Evolutionary conservation across 1,140 invertebrate genomes (phyloP), one percentile per base, ranked within the genome.

Genomic region (Callitettix versicolor): DNA sequence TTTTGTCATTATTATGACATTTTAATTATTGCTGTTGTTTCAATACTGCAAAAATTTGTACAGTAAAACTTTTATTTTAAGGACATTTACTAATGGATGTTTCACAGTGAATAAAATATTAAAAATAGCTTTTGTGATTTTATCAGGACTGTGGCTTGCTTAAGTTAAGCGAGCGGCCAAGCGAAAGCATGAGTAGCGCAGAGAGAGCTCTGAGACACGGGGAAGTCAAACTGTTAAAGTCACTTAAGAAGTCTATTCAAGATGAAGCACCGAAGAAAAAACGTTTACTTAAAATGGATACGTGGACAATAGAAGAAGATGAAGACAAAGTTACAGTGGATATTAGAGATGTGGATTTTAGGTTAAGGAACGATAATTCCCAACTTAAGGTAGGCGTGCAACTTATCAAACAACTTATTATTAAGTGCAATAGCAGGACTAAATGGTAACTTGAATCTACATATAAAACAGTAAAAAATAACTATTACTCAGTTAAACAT

Each of bases 291-390:
- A 86, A 85, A 72, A 64, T 76, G 56, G 71, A 77, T 59, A 68
- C 65, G 14, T 77, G 73, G 44, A 67, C 73, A 53, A 63, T 71
- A 33, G 71, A 72, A 15, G 73, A 80, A 26, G 79, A 82, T 30
- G 69, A 78, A 4, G 74, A 78, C 34, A 62, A 67, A 57, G 69
- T 66, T 26, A 71, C 74, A 51, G 74, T 86, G 17, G 90, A 97
- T 68, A 86, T 96, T 33, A 82, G 88, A 61, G 92, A 97, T 69
- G 79, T 98, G n/a, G 91, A 96, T 69, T 91, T 91, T 71, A 73
- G 88, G 26, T 74, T 94, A 65, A 82, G 72, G 34, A 81, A 88
- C 65, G 82, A 88, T 68, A 71, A 75, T 2, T 72, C 67, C n/a
- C 77, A 86, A 68, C 76, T 89, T 42, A 71, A 76, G 53, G 73